These are phyloP conservation scores for Drosophila kepulauana DNA, from an alignment of 1,140 invertebrate species.

Conservation along the genomic window DNA sequence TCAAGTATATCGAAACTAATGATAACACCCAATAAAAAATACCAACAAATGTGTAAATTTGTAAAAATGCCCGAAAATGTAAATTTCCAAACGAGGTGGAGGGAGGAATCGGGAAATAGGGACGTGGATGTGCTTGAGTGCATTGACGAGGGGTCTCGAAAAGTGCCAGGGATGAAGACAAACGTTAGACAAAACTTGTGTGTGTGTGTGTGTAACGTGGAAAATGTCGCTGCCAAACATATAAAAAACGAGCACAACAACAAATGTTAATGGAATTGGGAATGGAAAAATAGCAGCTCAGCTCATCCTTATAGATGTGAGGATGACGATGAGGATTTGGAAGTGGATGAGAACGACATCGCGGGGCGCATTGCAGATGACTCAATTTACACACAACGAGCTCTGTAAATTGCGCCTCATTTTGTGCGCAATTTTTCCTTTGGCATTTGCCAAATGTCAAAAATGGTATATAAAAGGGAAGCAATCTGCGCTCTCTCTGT, in stretches of 20 bases:
- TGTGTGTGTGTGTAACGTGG: constrained; percentile 65
- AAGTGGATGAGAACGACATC: constrained; percentile 15
- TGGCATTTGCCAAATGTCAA: constrained; percentile 78
- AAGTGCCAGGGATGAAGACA: constrained; percentile 39
- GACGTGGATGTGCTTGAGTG: constrained; percentile 49
- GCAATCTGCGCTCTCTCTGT: constrained; percentile 1
- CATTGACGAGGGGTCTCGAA: constrained; percentile 25
- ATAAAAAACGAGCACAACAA: constrained; percentile 37
- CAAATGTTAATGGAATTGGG: constrained; percentile 45
- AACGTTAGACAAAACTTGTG: constrained; percentile 58
- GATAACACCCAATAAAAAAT: constrained; percentile 81
- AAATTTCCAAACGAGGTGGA: constrained; percentile 45
- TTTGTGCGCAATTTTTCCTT: constrained; percentile 75
- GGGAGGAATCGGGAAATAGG: constrained; percentile 19
- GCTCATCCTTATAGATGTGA: not conserved
- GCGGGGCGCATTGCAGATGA: constrained; percentile 73
- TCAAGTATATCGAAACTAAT: constrained; percentile 69
- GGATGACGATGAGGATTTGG: constrained; percentile 11
- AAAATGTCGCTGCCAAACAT: constrained; percentile 71
- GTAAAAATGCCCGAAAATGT: constrained; percentile 65
- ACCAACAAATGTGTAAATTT: constrained; percentile 79
- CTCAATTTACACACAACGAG: constrained; percentile 82
- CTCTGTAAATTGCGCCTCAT: constrained; percentile 81
- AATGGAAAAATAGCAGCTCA: constrained; percentile 27
- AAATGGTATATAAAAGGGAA: constrained; percentile 48